Evolutionary conservation across 2,113 vertebrate species (phyloP), one percentile per base, ranked within the genome.

Genomic region (Plecturocebus donacophilus): DNA sequence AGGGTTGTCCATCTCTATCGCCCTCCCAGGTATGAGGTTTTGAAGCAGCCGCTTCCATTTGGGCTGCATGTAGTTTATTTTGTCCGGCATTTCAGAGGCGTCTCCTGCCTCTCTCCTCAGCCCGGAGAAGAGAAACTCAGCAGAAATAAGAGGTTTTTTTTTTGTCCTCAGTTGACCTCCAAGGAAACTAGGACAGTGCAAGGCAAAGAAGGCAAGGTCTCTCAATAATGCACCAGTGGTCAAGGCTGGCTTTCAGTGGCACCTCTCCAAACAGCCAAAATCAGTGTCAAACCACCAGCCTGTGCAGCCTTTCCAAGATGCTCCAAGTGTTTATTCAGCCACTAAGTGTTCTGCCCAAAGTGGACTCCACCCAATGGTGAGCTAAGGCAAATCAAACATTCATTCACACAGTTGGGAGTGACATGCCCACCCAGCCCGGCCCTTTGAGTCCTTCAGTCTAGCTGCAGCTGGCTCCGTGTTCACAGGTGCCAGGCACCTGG

Each of bases 131-230:
- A 97, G 73, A 97, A 94, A 95, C 47, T 94, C 83, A 70, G 73
- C 86, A 95, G 88, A 96, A 98, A 94, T 92, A 86, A 64, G 81
- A 96, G 42, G 20, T 96, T 98, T 97, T 71, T 79, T 80, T 30
- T 71, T 84, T 98, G 97, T 98, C 98, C 98, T 98, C 45, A 71
- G 66, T 90, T 98, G 96, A 96, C 97, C 95, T 96, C 86, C 87
- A 66, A 52, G 27, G 86, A 97, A 98, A 98, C 54, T 96, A 91
- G 97, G 95, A 97, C 96, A 95, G 81, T 47, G 64, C 92, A 79
- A 96, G 40, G n/a, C 96, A 94, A 92, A 80, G 93, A 91, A 96
- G 96, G 83, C 94, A 93, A 95, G 68, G 73, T 68, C 93, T 96
- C 71, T 96, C 93, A 87, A 80, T 38, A 92, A 77, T 11, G 2